phyloP scores from a whole-genome alignment of 1,140 invertebrate species.

The Paraescarpia echinospica region DNA sequence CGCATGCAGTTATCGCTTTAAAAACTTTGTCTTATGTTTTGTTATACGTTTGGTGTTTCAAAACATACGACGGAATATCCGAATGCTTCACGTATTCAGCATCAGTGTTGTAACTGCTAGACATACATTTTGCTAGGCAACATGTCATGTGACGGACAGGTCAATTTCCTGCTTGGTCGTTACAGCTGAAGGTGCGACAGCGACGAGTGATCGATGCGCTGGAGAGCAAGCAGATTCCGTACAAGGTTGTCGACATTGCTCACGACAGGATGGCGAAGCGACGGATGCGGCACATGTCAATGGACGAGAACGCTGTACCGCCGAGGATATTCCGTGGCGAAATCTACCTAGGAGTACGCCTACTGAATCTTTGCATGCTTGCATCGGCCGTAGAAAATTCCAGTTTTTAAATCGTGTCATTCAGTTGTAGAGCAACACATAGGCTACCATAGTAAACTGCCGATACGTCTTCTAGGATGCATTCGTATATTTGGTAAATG shows the following conservation, averaged over 20 bases:
- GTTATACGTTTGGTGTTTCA: too few species aligned
- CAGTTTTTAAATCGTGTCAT: neutral
- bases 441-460: too few species aligned
- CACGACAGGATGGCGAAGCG: neutral
- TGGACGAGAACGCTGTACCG: constrained; percentile 8
- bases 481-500: too few species aligned
- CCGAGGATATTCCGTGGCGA: constrained; percentile 9
- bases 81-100: neutral
- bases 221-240: constrained; percentile 17
- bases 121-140: neutral
- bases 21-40: too few species aligned
- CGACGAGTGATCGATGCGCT: neutral
- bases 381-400: neutral
- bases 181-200: constrained; percentile 6
- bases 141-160: neutral
- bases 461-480: too few species aligned
- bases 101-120: neutral
- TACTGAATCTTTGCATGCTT: neutral
- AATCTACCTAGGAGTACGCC: constrained; percentile 2
- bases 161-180: neutral
- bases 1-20: too few species aligned
- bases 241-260: neutral
- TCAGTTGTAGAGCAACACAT: neutral
- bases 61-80: neutral
- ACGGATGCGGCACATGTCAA: neutral